phyloP scores from a whole-genome alignment of 2,888 invertebrate species.

The Cyclophora punctaria region DNA sequence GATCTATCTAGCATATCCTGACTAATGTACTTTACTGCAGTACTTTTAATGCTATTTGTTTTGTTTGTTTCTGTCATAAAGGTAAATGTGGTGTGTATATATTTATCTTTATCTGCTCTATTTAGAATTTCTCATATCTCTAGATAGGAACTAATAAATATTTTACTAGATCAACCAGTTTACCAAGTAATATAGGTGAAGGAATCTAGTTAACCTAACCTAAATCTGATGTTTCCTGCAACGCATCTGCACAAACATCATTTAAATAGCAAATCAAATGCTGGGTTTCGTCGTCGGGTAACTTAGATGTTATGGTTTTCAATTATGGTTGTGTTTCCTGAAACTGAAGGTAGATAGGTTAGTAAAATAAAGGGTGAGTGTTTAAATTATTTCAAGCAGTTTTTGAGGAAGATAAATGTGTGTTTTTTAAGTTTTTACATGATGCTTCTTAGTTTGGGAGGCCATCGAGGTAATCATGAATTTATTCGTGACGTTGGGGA shows the following conservation, averaged over 20 bases:
- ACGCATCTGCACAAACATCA: slow-evolving; percentile 33
- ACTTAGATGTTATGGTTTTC: slow-evolving; percentile 19
- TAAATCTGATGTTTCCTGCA: slow-evolving; percentile 17
- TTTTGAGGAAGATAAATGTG: too few relatives aligned
- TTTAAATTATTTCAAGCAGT: not conserved
- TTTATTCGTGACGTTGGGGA: too few relatives aligned
- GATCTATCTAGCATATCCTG: too few relatives aligned
- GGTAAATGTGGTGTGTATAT: too few relatives aligned
- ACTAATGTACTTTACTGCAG: too few relatives aligned
- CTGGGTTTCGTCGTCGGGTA: slow-evolving; percentile 25
- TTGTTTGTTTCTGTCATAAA: too few relatives aligned
- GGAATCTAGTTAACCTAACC: slow-evolving; percentile 11
- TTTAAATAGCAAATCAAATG: slow-evolving; percentile 42
- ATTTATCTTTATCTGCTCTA: too few relatives aligned
- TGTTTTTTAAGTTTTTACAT: too few relatives aligned
- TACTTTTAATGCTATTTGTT: too few relatives aligned
- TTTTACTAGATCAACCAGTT: not conserved
- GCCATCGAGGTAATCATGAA: too few relatives aligned
- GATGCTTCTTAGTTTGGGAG: too few relatives aligned
- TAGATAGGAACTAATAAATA: not conserved
- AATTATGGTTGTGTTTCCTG: not conserved
- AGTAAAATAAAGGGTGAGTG: not conserved
- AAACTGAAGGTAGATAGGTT: not conserved
- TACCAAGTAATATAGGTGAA: slow-evolving; percentile 1
- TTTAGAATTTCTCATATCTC: too few relatives aligned